These are phyloP conservation scores for Lathamus discolor DNA, from an alignment of 2,113 vertebrate species.

Conservation along the genomic window DNA sequence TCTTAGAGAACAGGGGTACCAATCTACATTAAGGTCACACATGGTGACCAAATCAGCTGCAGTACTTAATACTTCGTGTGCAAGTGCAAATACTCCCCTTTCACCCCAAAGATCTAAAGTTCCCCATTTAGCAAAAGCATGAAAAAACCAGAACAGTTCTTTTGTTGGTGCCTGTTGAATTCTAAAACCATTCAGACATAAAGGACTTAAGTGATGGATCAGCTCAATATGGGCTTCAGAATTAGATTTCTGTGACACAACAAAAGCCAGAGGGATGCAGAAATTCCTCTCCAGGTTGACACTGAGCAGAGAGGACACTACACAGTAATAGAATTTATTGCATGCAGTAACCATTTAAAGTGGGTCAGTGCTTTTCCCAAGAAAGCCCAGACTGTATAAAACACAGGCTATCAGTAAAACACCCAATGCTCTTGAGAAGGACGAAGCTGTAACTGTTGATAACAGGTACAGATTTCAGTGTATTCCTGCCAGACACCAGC, in stretches of 20 bases:
- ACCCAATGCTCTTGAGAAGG: background rate
- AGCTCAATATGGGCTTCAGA: background rate
- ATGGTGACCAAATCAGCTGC: background rate
- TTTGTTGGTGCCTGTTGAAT: background rate
- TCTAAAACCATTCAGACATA: background rate
- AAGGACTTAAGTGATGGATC: background rate
- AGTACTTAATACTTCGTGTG: fast-evolving
- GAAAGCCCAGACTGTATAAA: background rate
- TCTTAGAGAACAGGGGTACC: fast-evolving
- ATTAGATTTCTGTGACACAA: background rate
- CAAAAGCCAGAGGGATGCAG: background rate
- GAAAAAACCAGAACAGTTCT: background rate
- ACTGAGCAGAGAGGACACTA: background rate
- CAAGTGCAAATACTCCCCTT: background rate
- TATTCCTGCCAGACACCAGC: background rate
- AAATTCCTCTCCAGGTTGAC: background rate
- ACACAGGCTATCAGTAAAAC: background rate
- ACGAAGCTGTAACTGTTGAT: background rate
- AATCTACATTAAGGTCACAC: background rate
- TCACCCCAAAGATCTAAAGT: background rate
- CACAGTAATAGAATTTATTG: background rate
- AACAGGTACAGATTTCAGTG: background rate
- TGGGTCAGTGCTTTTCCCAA: background rate
- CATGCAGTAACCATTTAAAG: background rate
- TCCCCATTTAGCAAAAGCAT: background rate